Percentiles rank a stretch among this genome's conserved stretches.
Evolutionary conservation across 1,140 invertebrate species (phyloP).

Genomic region (Drosophila erecta): DNA sequence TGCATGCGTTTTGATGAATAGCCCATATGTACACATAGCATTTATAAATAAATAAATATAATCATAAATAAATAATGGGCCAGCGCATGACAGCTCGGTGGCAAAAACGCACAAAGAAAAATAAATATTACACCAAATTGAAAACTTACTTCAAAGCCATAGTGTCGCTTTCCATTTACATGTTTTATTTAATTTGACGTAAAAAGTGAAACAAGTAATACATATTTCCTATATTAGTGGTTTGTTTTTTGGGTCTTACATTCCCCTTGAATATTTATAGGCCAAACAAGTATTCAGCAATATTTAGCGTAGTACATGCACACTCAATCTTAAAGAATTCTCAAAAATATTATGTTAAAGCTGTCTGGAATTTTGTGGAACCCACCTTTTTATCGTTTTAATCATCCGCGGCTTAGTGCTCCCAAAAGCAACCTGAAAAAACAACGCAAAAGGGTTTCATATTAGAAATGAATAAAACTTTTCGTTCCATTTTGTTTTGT

Average conservation of each 20-base stretch:
- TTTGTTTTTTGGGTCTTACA: not conserved
- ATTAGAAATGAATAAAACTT: constrained; percentile 75
- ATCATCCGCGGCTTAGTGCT: constrained; percentile 54
- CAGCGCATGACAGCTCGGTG: constrained; percentile 31
- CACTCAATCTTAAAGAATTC: too few species aligned
- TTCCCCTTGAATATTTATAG: not conserved
- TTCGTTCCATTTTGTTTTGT: constrained; percentile 34
- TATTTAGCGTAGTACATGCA: too few species aligned
- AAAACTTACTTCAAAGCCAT: constrained; percentile 62
- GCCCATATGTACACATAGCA: constrained; percentile 38
- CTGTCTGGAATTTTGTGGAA: not conserved
- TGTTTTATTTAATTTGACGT: constrained; percentile 72
- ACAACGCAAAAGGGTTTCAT: constrained; percentile 66
- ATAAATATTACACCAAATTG: constrained; percentile 48
- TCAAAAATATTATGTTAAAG: constrained; percentile 8
- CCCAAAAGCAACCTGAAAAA: constrained; percentile 38
- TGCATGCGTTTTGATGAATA: constrained; percentile 60
- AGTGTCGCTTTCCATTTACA: constrained; percentile 62
- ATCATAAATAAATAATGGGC: constrained; percentile 46
- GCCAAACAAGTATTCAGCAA: too few species aligned
- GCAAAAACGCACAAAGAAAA: constrained; percentile 28
- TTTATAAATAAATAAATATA: constrained; percentile 75
- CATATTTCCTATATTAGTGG: too few species aligned
- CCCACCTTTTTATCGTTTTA: constrained; percentile 74
- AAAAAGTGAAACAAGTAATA: constrained; percentile 25